Conservation (phyloP, 2,797 vertebrate species). For the Pseudochirops cupreus region DNA sequence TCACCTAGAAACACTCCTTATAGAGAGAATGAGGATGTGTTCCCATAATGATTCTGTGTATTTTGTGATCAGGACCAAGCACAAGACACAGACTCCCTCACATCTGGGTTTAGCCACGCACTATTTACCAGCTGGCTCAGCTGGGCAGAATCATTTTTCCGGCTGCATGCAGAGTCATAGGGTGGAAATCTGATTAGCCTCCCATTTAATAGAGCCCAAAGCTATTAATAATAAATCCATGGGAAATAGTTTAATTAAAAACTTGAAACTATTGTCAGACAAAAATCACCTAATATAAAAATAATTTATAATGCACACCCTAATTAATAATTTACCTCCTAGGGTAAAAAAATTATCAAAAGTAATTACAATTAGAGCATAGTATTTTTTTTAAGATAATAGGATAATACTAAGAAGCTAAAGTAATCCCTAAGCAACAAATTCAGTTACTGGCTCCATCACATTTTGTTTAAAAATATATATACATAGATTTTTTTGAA, state of each 20-base stretch:
- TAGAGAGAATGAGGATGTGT: neutral
- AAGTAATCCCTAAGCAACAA: slow-evolving; percentile 76
- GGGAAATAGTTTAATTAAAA: slow-evolving; percentile 84
- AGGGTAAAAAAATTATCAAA: slow-evolving; percentile 83
- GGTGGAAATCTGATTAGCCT: slow-evolving; percentile 78
- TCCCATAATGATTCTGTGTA: neutral
- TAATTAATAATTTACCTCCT: slow-evolving; percentile 85
- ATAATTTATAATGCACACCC: slow-evolving; percentile 82
- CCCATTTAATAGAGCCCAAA: slow-evolving; percentile 77
- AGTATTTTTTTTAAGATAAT: slow-evolving; percentile 80
- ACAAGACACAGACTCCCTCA: slow-evolving; percentile 5
- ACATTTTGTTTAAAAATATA: slow-evolving; percentile 54
- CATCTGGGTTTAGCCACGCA: slow-evolving; percentile 9
- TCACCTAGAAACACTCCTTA: slow-evolving; percentile 48
- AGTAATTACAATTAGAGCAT: slow-evolving; percentile 82
- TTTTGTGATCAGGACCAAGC: neutral
- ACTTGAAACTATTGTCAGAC: slow-evolving; percentile 74
- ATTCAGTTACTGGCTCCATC: slow-evolving; percentile 70
- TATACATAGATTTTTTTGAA: slow-evolving; percentile 54
- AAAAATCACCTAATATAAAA: slow-evolving; percentile 82
- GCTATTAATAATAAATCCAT: slow-evolving; percentile 85
- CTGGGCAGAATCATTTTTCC: slow-evolving; percentile 56
- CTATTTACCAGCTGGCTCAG: slow-evolving; percentile 61
- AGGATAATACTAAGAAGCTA: slow-evolving; percentile 76
- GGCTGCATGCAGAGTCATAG: slow-evolving; percentile 55